These are phyloP conservation scores for Cochlearius cochlearius DNA, from an alignment of 2,113 vertebrate species.

Conservation along the genomic window DNA sequence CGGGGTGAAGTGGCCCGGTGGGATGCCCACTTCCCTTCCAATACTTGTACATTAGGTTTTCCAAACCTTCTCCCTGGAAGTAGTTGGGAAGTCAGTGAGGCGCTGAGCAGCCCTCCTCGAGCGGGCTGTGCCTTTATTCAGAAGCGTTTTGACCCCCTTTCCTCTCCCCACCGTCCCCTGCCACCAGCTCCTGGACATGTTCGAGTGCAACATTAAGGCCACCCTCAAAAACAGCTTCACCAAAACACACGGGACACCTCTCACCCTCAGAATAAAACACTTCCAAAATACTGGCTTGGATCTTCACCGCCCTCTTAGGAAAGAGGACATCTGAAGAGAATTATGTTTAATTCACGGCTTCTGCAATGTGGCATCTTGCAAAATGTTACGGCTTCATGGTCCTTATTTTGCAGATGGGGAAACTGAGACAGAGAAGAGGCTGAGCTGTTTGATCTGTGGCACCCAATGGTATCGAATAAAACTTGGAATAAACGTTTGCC, in stretches of 20 bases:
- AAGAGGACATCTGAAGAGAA: background rate
- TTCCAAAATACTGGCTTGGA: background rate
- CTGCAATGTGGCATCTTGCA: background rate
- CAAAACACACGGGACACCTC: fast-evolving
- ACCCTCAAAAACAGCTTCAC: background rate
- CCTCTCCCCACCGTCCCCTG: background rate
- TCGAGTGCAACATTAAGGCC: background rate
- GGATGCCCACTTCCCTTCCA: background rate
- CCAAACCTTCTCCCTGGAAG: background rate
- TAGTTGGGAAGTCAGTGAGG: background rate
- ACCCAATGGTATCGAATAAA: fast-evolving
- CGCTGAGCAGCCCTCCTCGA: background rate
- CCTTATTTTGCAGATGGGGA: background rate
- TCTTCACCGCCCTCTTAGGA: background rate
- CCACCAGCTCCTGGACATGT: background rate
- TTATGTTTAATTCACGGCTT: background rate
- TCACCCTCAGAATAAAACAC: background rate
- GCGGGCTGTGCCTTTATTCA: fast-evolving
- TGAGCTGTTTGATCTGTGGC: background rate
- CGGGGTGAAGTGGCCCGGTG: background rate
- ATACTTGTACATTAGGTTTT: background rate
- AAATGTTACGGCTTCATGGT: background rate
- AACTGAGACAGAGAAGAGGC: background rate
- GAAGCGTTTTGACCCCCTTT: background rate
- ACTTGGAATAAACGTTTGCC: background rate